Evolutionary conservation across 2,888 invertebrate genomes (phyloP), one percentile per base, ranked within the genome.

Genomic region (Junonia oenone): DNA sequence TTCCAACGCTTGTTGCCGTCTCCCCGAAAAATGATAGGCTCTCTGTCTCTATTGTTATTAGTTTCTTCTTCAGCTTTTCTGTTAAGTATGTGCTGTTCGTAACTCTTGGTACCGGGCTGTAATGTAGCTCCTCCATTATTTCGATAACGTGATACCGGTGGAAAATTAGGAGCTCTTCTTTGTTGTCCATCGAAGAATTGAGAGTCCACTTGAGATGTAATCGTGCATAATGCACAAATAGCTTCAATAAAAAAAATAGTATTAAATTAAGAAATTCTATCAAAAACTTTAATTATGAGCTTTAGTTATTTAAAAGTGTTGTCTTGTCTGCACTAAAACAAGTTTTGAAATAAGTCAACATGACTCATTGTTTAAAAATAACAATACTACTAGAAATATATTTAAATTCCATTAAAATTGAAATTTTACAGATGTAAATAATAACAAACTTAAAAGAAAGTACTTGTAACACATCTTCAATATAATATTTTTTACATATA

Each of bases 151-250:
- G 37, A 50, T 33, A 11, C 4, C 31, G n/a, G 31, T 40, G 22
- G 27, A 27, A n/a, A 13, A 17, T n/a, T 45, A n/a, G 11, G 8
- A 2, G 11, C 11, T 13, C 43, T 43, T 19, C 19, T 27, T 45
- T 37, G 54, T 35, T 40, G 54, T 15, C n/a, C 3, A 2, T 31
- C 19, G 14, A 22, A 40, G 11, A 22, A 40, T 9, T 59, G 59
- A 2, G 53, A 15, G 19, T 47, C 6, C 6, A 40, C 26, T 35
- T 43, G 15, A 19, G 17, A 11, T 43, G 13, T 40, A 22, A 45
- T 19, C 11, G 46, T 37, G 26, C 56, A 54, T 22, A 59, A 33
- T 14, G 31, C 27, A 26, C 40, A 50, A 4, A 56, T 5, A n/a
- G 43, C 59, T 59, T 27, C 33, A 59, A 53, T 9, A 22, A 31